Conservation (phyloP, 2,888 invertebrate species). For the Chalcis sispes region DNA sequence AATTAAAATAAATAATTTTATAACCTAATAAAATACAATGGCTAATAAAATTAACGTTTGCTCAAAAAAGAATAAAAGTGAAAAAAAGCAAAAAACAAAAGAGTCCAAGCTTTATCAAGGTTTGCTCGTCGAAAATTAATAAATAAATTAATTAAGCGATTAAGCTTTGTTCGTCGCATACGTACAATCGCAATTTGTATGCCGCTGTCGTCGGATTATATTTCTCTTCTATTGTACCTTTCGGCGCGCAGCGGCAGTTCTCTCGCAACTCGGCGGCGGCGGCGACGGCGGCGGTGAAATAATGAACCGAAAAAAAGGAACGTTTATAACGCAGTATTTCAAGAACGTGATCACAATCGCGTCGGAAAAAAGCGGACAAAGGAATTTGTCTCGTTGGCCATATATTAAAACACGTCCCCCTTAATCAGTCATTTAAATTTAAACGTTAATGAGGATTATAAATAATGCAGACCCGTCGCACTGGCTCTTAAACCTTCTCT, state of each 20-base stretch:
- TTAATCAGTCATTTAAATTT: slow-evolving; percentile 52
- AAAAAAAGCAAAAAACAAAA: neutral
- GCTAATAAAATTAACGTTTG: too few relatives aligned
- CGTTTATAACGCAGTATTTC: slow-evolving; percentile 33
- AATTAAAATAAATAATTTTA: too few relatives aligned
- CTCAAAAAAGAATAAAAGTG: too few relatives aligned
- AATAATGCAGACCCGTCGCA: slow-evolving; percentile 47
- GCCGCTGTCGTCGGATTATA: slow-evolving; percentile 26
- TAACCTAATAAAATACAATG: too few relatives aligned
- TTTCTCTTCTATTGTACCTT: slow-evolving; percentile 3
- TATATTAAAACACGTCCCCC: slow-evolving; percentile 47
- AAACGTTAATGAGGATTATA: slow-evolving; percentile 53
- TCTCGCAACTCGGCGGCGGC: neutral
- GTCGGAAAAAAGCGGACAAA: slow-evolving; percentile 23
- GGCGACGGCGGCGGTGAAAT: slow-evolving; percentile 2
- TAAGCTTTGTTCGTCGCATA: slow-evolving; percentile 16
- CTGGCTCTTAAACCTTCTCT: neutral
- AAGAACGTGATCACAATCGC: slow-evolving; percentile 27
- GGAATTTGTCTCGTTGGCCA: slow-evolving; percentile 30
- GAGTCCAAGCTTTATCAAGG: neutral
- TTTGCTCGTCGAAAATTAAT: neutral
- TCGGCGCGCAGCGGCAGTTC: too few relatives aligned
- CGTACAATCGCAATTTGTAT: slow-evolving; percentile 19
- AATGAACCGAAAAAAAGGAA: slow-evolving; percentile 16
- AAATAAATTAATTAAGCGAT: slow-evolving; percentile 35